A percentile compares a stretch with the other conserved stretches of the same genome.
These are phyloP conservation scores for Cebus imitator DNA, from an alignment of 2,113 vertebrate genomes.

Conservation along the genomic window DNA sequence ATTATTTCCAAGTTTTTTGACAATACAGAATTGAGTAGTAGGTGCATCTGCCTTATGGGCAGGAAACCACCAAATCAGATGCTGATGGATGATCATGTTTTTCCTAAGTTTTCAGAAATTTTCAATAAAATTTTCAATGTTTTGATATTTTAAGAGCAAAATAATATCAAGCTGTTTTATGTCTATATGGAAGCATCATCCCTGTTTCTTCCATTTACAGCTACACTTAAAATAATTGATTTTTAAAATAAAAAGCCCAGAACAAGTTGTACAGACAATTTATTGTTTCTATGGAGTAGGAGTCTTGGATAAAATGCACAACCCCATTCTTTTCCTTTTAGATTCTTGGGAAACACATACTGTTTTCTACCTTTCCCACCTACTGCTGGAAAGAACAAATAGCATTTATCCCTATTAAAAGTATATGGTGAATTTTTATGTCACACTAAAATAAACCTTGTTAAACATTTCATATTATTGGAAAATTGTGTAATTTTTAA, in stretches of 20 bases:
- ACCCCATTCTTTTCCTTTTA: constrained; percentile 44
- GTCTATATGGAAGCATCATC: constrained; percentile 7
- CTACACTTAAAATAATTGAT: constrained; percentile 37
- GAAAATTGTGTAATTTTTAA: neutral
- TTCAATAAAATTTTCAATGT: neutral
- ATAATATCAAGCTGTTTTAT: neutral
- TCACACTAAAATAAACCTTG: neutral
- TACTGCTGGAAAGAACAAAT: constrained; percentile 53
- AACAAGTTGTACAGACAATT: constrained; percentile 54
- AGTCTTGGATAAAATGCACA: constrained; percentile 59
- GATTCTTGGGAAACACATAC: constrained; percentile 35
- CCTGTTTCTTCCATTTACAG: neutral
- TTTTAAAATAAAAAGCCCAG: constrained; percentile 51
- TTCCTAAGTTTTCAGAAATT: neutral
- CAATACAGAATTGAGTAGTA: neutral
- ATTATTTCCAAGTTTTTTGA: neutral
- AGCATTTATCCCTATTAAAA: constrained; percentile 48
- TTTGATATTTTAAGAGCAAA: constrained; percentile 21
- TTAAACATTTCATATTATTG: neutral
- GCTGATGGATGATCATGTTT: neutral
- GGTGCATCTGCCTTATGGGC: neutral
- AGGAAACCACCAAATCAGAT: neutral
- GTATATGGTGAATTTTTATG: constrained; percentile 26
- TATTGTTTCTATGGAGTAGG: constrained; percentile 53
- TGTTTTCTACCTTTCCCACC: constrained; percentile 32